A percentile compares a stretch with the other conserved stretches of the same genome.
These are phyloP conservation scores for Lycocerus yunnanus DNA, from an alignment of 2,888 invertebrate genomes.

Conservation along the genomic window DNA sequence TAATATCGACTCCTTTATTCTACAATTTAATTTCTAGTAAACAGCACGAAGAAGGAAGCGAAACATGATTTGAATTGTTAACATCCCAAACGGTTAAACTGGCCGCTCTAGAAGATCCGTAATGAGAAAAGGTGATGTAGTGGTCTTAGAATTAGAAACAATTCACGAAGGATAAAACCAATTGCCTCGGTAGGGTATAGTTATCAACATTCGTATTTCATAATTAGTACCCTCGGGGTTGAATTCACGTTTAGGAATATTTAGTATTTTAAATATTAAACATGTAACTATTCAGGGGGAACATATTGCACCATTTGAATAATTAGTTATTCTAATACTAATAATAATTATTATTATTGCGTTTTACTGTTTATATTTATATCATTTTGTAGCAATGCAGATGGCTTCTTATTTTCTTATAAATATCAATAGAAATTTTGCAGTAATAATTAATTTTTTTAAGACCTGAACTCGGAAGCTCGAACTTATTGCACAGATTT, in stretches of 20 bases:
- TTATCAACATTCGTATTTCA: not conserved
- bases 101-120: not conserved
- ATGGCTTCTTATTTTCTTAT: not conserved
- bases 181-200: not conserved
- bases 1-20: not conserved
- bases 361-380: not conserved
- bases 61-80: not conserved
- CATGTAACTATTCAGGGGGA: not conserved
- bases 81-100: not conserved
- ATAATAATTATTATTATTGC: not conserved
- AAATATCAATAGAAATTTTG: not conserved
- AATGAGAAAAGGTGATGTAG: not conserved
- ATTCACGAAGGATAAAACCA: not conserved
- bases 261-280: not conserved
- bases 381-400: not conserved
- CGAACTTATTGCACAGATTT: not conserved
- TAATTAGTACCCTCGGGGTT: not conserved
- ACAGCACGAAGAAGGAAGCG: not conserved
- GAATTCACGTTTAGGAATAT: not conserved
- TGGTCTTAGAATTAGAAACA: not conserved
- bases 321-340: not conserved
- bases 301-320: not conserved
- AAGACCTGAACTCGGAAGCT: not conserved
- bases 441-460: too few species aligned
- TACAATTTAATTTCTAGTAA: not conserved